Evolutionary conservation across 2,113 vertebrate genomes (phyloP), one percentile per base, ranked within the genome.

Genomic region (Serinus canaria): DNA sequence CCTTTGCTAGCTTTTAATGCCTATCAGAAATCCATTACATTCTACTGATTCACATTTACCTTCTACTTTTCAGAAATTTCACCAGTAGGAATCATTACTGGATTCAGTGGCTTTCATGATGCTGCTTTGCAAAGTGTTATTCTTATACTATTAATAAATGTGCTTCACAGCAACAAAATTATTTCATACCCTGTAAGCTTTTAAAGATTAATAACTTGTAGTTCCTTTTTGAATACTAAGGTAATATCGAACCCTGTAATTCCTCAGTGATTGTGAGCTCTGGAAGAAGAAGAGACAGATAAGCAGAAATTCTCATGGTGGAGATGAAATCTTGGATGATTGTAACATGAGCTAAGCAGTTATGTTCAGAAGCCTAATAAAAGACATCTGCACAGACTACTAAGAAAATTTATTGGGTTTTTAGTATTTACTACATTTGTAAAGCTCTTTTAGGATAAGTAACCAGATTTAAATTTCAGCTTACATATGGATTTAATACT

Each of bases 381-480:
- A 78, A 97, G 95, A 86, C 88, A 95, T 91, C 69, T 94, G 81
- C 85, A 74, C 30, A 84, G 79, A 82, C 84, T 95, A 70, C 73
- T 92, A 50, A 63, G 90, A 92, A 87, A 92, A 90, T 95, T 67
- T 95, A 90, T 90, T 96, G 47, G 67, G 75, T 85, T 82, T 93
- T 90, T 96, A 87, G 72, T 96, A 87, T 93, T 95, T 95, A 31
- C 81, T 96, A 35, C 35, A 78, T 83, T 94, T 93, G 55, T 92
- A 92, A 80, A 95, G 59, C 31, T 81, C 35, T 67, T 68, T 22
- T 68, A 86, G 46, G 67, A 11, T 66, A 92, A 72, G 90, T 90
- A 84, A 75, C 47, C 46, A 77, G 91, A 92, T 67, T 82, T 90
- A 87, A 92, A 87, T 67, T 92, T 93, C 10, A 7, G 41, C 9